Evolutionary conservation across 2,113 vertebrate species (phyloP).

Genomic region (Pao palembangensis): DNA sequence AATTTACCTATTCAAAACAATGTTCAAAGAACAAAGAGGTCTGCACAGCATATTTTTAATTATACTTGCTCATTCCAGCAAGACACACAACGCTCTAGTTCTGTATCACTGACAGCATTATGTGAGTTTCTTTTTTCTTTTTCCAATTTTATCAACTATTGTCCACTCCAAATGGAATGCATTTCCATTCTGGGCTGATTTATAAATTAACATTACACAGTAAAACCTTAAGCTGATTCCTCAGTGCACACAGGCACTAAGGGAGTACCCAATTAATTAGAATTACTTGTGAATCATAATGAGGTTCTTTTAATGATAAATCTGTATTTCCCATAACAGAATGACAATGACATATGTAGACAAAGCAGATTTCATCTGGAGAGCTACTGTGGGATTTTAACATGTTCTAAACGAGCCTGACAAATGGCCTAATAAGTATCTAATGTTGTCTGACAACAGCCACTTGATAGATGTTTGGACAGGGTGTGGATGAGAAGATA

Average conservation of each 20-base stretch:
- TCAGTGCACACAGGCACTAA: constrained; percentile 61
- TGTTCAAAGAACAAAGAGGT: no score
- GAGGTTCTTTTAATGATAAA: constrained; percentile 91
- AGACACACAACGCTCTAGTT: no score
- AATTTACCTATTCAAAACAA: no score
- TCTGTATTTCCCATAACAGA: constrained; percentile 82
- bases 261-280: constrained; percentile 94
- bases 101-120: constrained; percentile 59
- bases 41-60: no score
- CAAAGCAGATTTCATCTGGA: constrained; percentile 89
- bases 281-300: constrained; percentile 99
- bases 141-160: no score
- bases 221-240: constrained; percentile 80
- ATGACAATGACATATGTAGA: constrained; percentile 78
- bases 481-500: constrained; percentile 59
- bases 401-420: constrained; percentile 96
- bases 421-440: constrained; percentile 99
- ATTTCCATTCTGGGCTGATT: constrained; percentile 78
- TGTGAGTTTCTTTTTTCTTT: constrained; percentile 21
- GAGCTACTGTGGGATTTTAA: constrained; percentile 92
- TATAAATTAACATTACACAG: constrained; percentile 89
- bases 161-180: constrained; percentile 70
- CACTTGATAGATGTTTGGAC: constrained; percentile 98
- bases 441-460: constrained; percentile 99
- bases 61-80: no score